Base-by-base conservation (phyloP, 2,113 vertebrate genomes). In the Ophiodon elongatus region DNA sequence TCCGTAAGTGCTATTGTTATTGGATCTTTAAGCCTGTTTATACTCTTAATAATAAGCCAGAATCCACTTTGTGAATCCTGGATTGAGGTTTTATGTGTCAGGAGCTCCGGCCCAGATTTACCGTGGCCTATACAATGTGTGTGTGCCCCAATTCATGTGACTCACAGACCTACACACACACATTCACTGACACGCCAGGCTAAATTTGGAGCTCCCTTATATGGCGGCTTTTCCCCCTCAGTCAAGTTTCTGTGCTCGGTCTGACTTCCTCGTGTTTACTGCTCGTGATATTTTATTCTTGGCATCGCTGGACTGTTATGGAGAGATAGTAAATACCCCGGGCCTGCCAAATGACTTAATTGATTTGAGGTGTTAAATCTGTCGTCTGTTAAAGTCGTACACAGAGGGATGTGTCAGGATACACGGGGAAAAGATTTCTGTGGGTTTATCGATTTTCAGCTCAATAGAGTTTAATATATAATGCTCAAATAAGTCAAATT, bases 171-270 rank as follows among this genome's bases (percentile, higher is more conserved):
- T 70, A 85, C 69, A 82, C 77, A 83, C 74, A 81, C 67, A 62
- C n/a, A 69, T 37, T 25, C 75, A 69, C 64, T 23, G 8, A 79
- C 70, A 74, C 5, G 7, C 29, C 14, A 13, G 2, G 67, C 79
- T 85, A 87, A 77, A 86, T 92, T 9, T 87, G 86, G 83, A 79
- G 78, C 66, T 77, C 21, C 87, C 82, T 86, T 83, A 80, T 87
- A 91, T 57, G 90, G 85, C 27, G 15, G 39, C 60, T 80, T 83
- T 84, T 69, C n/a, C 45, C 8, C 65, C 60, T 37, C 79, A 52
- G 37, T 69, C n/a, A 74, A 39, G 75, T 76, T 76, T 71, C 60
- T 35, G 35, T 45, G 57, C 31, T 70, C 15, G 2, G 2, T 29
- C 25, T 13, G 15, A 66, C 29, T 59, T 76, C 41, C 35, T 71